Evolutionary conservation across 2,797 vertebrate species (phyloP).

Genomic region (Siniperca obscura): DNA sequence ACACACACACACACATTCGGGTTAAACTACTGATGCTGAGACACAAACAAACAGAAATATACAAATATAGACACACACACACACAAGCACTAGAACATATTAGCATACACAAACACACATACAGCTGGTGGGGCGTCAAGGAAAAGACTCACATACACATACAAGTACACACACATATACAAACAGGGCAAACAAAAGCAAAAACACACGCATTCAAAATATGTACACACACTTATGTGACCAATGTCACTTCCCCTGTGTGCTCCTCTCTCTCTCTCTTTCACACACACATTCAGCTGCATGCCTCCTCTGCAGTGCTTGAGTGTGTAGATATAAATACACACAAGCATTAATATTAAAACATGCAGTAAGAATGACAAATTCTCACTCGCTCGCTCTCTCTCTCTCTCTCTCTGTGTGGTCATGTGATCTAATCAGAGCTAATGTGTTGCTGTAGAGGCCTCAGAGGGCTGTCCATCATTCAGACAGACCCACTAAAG

Average conservation of each 20-base stretch:
- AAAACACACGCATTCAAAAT: neutral
- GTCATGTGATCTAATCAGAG: slow-evolving; percentile 69
- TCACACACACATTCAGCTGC: neutral
- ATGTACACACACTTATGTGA: neutral
- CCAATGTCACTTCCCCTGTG: slow-evolving; percentile 49
- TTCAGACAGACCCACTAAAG: slow-evolving; percentile 31
- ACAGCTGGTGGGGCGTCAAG: neutral
- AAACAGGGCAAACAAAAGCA: neutral
- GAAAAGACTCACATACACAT: too few species aligned
- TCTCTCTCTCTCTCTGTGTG: neutral
- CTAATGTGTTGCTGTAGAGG: slow-evolving; percentile 49
- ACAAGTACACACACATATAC: neutral
- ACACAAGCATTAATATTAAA: slow-evolving; percentile 50
- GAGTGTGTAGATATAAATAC: slow-evolving; percentile 14
- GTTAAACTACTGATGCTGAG: neutral
- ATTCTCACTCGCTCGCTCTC: neutral
- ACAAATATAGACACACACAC: slow-evolving; percentile 2
- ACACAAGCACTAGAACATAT: neutral
- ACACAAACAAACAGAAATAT: neutral
- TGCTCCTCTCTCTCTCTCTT: slow-evolving; percentile 5
- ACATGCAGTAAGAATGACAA: slow-evolving; percentile 10
- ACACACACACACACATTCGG: neutral
- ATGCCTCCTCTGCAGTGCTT: slow-evolving; percentile 13
- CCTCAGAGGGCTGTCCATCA: slow-evolving; percentile 48
- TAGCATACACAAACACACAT: slow-evolving; percentile 9